Percentiles rank a stretch among this genome's conserved stretches.
phyloP scores from a whole-genome alignment of 64 coral and sea anemone species.

The Montipora sp. region DNA sequence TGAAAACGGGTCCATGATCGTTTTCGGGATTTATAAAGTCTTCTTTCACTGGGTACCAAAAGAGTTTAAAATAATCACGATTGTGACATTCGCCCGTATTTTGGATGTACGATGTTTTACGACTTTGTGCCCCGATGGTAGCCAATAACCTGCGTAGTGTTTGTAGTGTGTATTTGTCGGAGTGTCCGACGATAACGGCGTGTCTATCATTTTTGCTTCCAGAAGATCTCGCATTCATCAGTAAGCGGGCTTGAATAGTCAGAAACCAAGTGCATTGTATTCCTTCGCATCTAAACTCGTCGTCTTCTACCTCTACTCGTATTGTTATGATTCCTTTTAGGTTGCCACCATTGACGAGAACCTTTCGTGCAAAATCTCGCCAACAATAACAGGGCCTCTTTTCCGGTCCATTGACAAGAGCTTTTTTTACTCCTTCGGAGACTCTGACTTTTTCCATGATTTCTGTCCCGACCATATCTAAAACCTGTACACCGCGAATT shows the following conservation, averaged over 20 bases:
- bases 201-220: not conserved
- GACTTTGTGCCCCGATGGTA: conserved; percentile 3
- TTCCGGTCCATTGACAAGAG: not conserved
- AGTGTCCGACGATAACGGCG: not conserved
- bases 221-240: not conserved
- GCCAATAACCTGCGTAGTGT: not conserved
- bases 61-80: not conserved
- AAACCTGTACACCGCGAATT: not conserved
- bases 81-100: not conserved
- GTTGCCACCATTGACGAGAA: not conserved
- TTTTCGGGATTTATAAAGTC: not conserved
- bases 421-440: not conserved
- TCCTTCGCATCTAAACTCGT: not conserved
- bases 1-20: not conserved
- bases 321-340: not conserved
- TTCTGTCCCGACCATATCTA: not conserved
- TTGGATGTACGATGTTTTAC: conserved; percentile 24
- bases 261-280: not conserved
- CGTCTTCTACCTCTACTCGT: not conserved
- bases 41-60: not conserved
- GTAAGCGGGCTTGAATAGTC: not conserved
- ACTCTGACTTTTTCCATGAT: not conserved
- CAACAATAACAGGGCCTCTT: not conserved
- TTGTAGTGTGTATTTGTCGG: not conserved
- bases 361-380: not conserved